Evolutionary conservation across 1,140 invertebrate genomes (phyloP).

Genomic region (Nephila pilipes): DNA sequence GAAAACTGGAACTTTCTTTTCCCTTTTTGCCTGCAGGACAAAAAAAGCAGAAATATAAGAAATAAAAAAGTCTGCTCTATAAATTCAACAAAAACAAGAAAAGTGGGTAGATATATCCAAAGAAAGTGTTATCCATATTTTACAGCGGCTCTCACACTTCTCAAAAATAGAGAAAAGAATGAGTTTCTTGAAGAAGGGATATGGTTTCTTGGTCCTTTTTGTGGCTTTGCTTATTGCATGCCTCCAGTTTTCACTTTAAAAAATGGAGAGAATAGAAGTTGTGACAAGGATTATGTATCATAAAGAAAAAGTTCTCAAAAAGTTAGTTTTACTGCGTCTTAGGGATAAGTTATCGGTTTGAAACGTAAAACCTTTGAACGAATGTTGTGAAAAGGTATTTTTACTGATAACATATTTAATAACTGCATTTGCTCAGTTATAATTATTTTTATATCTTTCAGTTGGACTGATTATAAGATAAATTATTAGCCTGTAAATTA

Average conservation of each 20-base stretch:
- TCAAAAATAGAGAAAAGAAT: conserved; percentile 18
- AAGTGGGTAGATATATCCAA: neutral
- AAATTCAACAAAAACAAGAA: conserved; percentile 37
- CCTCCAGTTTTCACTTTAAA: conserved; percentile 7
- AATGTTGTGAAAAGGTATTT: too few relatives aligned
- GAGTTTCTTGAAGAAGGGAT: neutral
- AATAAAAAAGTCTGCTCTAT: conserved; percentile 1
- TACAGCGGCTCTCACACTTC: conserved; percentile 33
- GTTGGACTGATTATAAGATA: too few relatives aligned
- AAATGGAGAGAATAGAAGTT: neutral
- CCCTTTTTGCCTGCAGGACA: neutral
- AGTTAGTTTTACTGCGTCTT: neutral
- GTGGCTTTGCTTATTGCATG: conserved; percentile 54
- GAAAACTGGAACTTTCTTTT: neutral
- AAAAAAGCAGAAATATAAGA: conserved; percentile 4
- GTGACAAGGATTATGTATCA: neutral
- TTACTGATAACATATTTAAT: too few relatives aligned
- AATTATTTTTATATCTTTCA: too few relatives aligned
- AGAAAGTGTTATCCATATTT: conserved; percentile 60
- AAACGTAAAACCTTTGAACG: too few relatives aligned
- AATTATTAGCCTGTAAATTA: too few relatives aligned
- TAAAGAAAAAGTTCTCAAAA: neutral
- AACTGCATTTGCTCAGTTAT: too few relatives aligned
- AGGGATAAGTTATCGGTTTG: too few relatives aligned
- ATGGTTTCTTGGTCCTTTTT: conserved; percentile 13